Evolutionary conservation across 2,888 invertebrate species (phyloP), one percentile per base, ranked within the genome.

Genomic region (Drosophila lutescens): DNA sequence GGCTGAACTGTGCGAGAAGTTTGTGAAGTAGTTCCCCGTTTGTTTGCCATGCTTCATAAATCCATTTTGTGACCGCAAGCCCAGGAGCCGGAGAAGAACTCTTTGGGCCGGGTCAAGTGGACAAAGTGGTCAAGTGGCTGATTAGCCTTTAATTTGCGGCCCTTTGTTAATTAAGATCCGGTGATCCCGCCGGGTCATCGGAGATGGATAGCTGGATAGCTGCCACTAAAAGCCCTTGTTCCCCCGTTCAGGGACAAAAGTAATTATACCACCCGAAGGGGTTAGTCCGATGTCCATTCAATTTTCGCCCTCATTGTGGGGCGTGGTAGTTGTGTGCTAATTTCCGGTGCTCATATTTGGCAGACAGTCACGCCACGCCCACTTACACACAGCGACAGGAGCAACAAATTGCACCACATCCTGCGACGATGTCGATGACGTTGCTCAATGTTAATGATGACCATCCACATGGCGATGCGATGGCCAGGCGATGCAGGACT

Each of bases 301-400:
- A 85, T 81, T 86, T 79, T 41, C 49, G 66, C 40, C 61, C 63
- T 38, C 51, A 26, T 34, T 49, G 9, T n/a, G 13, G 23, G 46
- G 57, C 55, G 63, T 55, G 65, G 59, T 49, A 59, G 69, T 69
- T 73, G 72, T 85, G 79, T 78, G 75, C 83, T 85, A 85, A 85
- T 85, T 85, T 85, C 85, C 85, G 85, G 83, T 87, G 78, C 76
- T 85, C 82, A 85, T 85, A 85, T 85, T 88, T 76, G 87, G 78
- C 78, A 85, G 88, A 89, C 80, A 44, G 75, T 70, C 65, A 77
- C 87, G 87, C 88, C 80, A 77, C 87, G 87, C 88, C 80, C 80
- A 72, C 70, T 75, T 77, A 61, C 70, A 61, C 70, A 67, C 80
- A 82, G 40, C 71, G 34, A 38, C 58, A 56, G 23, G 36, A 72